A percentile compares a stretch with the other conserved stretches of the same genome.
Conservation (phyloP, 2,113 vertebrate genomes). For the Urocynchramus pylzowi region DNA sequence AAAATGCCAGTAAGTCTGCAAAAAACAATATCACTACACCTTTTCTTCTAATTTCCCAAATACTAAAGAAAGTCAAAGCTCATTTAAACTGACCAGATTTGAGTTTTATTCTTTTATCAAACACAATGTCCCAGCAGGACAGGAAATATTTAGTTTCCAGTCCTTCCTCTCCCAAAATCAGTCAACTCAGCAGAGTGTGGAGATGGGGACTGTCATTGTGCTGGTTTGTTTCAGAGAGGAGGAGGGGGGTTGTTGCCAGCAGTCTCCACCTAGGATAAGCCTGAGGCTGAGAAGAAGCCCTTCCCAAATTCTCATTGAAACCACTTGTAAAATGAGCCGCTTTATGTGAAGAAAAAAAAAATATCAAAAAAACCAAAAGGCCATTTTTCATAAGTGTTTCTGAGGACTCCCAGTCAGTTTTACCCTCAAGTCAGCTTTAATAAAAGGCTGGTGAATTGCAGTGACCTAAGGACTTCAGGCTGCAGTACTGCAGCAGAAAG, state of each 20-base stretch:
- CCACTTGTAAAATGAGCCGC: neutral
- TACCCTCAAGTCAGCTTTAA: neutral
- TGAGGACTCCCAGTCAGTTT: neutral
- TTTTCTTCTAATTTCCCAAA: neutral
- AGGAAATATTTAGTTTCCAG: neutral
- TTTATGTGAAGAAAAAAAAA: neutral
- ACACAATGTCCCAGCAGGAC: neutral
- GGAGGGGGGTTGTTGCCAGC: neutral
- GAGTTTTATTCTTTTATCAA: neutral
- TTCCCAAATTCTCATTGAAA: neutral
- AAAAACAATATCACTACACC: neutral
- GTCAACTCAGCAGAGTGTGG: neutral
- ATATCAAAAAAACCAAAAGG: neutral
- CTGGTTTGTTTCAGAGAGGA: neutral
- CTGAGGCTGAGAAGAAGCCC: neutral
- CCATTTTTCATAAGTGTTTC: neutral
- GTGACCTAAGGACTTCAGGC: neutral
- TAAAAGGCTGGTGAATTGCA: neutral
- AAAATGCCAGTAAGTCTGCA: neutral
- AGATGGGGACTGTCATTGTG: fast-evolving
- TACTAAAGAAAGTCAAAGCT: neutral
- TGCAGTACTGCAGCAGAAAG: neutral
- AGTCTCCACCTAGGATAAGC: neutral
- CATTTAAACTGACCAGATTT: neutral
- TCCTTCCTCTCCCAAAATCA: neutral